A percentile compares a stretch with the other conserved stretches of the same genome.
Evolutionary conservation across 2,113 vertebrate genomes (phyloP).

Genomic region (Hippocampus barbouri): DNA sequence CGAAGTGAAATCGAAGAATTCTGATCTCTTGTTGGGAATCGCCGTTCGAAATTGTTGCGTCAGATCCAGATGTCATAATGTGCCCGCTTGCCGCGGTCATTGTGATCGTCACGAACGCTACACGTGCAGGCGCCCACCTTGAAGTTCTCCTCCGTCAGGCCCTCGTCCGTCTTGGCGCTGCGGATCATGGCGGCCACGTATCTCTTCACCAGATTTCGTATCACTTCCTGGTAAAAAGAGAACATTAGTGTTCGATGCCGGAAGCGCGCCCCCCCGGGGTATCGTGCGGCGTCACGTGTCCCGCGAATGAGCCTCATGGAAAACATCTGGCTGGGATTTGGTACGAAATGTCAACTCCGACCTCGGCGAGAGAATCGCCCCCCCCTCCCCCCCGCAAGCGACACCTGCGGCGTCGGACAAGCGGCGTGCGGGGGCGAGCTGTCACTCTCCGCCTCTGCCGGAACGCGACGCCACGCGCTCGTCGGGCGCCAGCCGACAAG

Average conservation of each 20-base stretch:
- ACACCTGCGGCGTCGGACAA: constrained; percentile 56
- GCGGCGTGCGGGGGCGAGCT: constrained; percentile 49
- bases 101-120: too few species aligned
- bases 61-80: too few species aligned
- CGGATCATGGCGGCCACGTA: constrained; percentile 96
- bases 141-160: constrained; percentile 94
- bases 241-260: not conserved
- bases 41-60: too few species aligned
- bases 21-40: too few species aligned
- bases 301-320: constrained; percentile 13
- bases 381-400: constrained; percentile 58
- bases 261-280: not conserved
- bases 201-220: constrained; percentile 90
- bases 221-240: constrained; percentile 83
- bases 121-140: constrained; percentile 74
- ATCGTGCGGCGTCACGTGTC: not conserved
- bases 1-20: too few species aligned
- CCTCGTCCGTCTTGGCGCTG: constrained; percentile 93
- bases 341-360: constrained; percentile 33
- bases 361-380: not conserved
- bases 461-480: constrained; percentile 20
- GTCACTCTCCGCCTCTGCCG: constrained; percentile 56
- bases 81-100: too few species aligned
- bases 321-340: constrained; percentile 42
- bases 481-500: constrained; percentile 31